A percentile compares a stretch with the other conserved stretches of the same genome.
Evolutionary conservation across 2,888 invertebrate genomes (phyloP).

Genomic region (Bugulina stolonifera): DNA sequence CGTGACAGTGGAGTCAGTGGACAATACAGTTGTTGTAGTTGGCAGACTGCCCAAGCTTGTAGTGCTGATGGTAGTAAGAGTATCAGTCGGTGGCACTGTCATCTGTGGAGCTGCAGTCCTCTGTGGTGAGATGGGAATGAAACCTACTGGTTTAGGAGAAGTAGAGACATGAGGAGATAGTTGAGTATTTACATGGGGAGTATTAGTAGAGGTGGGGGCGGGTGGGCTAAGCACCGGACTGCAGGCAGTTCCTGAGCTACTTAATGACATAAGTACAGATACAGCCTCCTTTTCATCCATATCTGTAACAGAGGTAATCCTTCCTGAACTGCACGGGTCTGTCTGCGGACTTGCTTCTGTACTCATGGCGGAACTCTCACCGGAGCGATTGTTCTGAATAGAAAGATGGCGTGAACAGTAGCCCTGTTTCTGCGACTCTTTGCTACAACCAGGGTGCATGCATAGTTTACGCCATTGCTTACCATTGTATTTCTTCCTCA

Average conservation of each 20-base stretch:
- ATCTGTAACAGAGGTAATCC: slow-evolving; percentile 56
- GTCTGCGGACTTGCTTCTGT: slow-evolving; percentile 9
- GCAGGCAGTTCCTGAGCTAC: slow-evolving; percentile 72
- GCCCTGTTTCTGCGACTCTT: slow-evolving; percentile 94
- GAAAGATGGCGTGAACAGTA: slow-evolving; percentile 94
- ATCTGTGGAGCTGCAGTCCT: neutral
- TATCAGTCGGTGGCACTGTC: neutral
- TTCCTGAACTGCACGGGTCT: slow-evolving; percentile 6
- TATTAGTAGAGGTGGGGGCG: neutral
- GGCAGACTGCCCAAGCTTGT: neutral
- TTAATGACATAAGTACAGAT: slow-evolving; percentile 88
- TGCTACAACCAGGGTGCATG: slow-evolving; percentile 87
- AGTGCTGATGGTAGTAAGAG: neutral
- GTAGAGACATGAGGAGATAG: neutral
- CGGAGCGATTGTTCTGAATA: slow-evolving; percentile 58
- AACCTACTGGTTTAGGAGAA: neutral
- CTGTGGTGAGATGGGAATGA: slow-evolving; percentile 20
- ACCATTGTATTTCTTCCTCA: slow-evolving; percentile 97
- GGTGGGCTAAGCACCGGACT: neutral
- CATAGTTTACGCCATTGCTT: slow-evolving; percentile 98
- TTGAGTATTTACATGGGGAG: slow-evolving; percentile 6
- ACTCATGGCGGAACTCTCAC: slow-evolving; percentile 28
- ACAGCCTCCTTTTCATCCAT: slow-evolving; percentile 94
- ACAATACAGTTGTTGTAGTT: neutral
- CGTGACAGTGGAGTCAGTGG: neutral